Percentiles rank a stretch among this genome's conserved stretches.
phyloP scores from a whole-genome alignment of 1,140 invertebrate genomes.

The Anastrepha ludens region DNA sequence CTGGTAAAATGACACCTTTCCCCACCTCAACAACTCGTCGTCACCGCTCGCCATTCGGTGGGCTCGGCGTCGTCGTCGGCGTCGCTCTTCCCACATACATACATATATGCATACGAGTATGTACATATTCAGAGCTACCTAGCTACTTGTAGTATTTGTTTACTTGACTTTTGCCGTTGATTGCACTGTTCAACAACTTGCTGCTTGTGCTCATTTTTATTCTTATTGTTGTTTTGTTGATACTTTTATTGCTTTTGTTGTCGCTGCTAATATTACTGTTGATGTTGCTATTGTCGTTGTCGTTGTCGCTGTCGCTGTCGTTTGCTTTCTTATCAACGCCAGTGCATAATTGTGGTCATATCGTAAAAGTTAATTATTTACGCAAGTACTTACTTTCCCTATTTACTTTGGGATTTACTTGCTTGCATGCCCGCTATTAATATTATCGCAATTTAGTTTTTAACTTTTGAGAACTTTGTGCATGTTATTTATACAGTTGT shows the following conservation, averaged over 20 bases:
- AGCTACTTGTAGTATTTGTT: background rate
- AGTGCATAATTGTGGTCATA: conserved; percentile 44
- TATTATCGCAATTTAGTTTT: conserved; percentile 27
- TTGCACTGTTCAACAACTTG: conserved; percentile 21
- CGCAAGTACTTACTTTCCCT: conserved; percentile 26
- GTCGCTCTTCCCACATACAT: background rate
- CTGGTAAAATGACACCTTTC: background rate
- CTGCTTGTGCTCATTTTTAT: background rate
- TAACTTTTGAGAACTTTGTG: conserved; percentile 15
- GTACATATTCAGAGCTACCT: background rate
- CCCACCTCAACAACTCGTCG: background rate
- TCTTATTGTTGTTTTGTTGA: background rate
- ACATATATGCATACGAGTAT: background rate
- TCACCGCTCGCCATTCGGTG: background rate
- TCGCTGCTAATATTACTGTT: background rate
- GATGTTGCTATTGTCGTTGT: background rate
- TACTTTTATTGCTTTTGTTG: background rate
- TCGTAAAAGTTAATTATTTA: conserved; percentile 50
- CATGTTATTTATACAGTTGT: background rate
- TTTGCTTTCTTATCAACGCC: conserved; percentile 40
- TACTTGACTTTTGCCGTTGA: conserved; percentile 33
- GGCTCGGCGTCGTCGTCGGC: background rate
- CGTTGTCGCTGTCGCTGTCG: background rate
- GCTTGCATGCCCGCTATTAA: conserved; percentile 43
- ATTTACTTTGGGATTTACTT: conserved; percentile 33